phyloP scores from a whole-genome alignment of 2,113 vertebrate species.

The Bos javanicus region DNA sequence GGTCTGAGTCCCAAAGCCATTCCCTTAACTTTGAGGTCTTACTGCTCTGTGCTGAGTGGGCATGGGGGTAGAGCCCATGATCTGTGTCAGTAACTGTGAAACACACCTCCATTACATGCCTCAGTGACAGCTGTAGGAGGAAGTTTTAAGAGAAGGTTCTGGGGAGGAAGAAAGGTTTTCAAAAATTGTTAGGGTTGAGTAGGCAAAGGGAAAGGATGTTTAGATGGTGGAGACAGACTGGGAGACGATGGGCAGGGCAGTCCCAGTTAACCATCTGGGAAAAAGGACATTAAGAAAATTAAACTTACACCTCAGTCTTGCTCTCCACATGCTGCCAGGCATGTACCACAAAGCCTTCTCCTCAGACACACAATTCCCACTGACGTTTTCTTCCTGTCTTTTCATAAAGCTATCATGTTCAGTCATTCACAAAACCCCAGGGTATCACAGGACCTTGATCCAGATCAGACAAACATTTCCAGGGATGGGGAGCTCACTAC shows the following conservation, averaged over 20 bases:
- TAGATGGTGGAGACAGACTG: neutral
- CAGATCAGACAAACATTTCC: neutral
- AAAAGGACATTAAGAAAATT: neutral
- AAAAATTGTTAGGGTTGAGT: neutral
- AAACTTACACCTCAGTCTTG: neutral
- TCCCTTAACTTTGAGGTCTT: neutral
- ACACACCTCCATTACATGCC: neutral
- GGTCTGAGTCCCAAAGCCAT: neutral
- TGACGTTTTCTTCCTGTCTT: neutral
- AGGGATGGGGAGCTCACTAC: neutral
- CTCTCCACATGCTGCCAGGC: fast-evolving
- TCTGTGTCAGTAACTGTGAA: neutral
- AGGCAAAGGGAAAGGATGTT: neutral
- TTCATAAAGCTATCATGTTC: neutral
- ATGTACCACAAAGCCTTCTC: neutral
- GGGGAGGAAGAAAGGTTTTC: neutral
- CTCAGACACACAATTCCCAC: neutral
- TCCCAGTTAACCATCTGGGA: neutral
- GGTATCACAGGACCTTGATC: neutral
- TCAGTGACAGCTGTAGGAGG: neutral
- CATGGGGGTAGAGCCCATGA: neutral
- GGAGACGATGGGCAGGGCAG: neutral
- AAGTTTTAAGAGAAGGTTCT: neutral
- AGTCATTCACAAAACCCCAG: neutral
- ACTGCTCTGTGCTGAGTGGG: neutral